Evolutionary conservation across 2,888 invertebrate genomes (phyloP), one percentile per base, ranked within the genome.

Genomic region (Drosophila anomalipes): DNA sequence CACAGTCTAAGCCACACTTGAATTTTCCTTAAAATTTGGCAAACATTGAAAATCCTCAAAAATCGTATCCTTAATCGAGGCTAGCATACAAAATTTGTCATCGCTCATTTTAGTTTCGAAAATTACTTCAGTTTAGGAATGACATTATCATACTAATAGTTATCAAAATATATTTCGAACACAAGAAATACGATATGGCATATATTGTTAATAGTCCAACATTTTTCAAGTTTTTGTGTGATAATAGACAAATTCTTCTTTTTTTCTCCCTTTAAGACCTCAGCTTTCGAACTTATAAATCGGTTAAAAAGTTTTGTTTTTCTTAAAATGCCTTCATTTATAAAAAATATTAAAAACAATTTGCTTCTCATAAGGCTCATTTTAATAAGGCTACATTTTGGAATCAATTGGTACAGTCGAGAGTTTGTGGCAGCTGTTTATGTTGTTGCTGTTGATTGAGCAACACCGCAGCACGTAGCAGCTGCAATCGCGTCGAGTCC

Each of bases 351-450:
- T 10, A 0, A 22, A 57, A 30, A 4, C 10, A 41, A 22, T 16
- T 26, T 26, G 26, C 4, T 16, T 26, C 1, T 14, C 1, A 30
- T 22, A 44, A 10, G n/a, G 28, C 26, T 26, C 19, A 22, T 22
- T 22, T 22, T 22, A 22, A 22, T 22, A 22, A 32, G 16, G 16
- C 26, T 47, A 26, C 26, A 12, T 60, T 53, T 30, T 32, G 16
- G 12, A 73, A 77, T 73, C 62, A 65, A 70, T 82, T 71, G 67
- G 51, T 74, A 59, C 56, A 64, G 72, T 64, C 62, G 44, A 68
- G 71, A 68, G 32, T 47, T 65, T 54, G 70, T 37, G 22, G 53
- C 35, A 58, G 51, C 47, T 37, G 56, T 37, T 47, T 52, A 26
- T 49, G 49, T 52, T 30, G 37, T 32, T 33, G 30, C 32, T 64